phyloP scores from a whole-genome alignment of 2,888 invertebrate genomes.

The Onchidella celtica region DNA sequence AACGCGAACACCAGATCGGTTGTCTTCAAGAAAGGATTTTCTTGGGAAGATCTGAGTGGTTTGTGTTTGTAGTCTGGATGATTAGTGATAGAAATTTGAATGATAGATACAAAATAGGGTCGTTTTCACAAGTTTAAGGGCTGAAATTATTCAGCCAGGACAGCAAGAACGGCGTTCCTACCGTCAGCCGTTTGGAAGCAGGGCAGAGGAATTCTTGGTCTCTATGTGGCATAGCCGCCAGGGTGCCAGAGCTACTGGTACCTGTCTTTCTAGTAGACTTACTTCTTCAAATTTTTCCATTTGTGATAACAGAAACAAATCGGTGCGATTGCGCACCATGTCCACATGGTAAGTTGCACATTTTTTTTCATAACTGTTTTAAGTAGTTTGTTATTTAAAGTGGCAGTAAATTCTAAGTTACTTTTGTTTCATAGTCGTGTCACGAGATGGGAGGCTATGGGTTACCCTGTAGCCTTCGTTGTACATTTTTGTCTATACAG shows the following conservation, averaged over 20 bases:
- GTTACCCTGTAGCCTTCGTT: no score
- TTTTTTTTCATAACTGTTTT: conserved; percentile 30
- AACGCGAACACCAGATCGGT: conserved; percentile 7
- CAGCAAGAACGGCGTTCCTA: background rate
- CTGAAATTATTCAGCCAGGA: conserved; percentile 22
- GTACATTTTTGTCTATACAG: conserved; percentile 23
- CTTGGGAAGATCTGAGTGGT: conserved; percentile 13
- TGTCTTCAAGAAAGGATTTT: conserved; percentile 30
- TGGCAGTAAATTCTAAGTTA: no score
- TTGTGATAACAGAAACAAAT: conserved; percentile 17
- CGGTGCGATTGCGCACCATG: background rate
- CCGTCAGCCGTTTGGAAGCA: background rate
- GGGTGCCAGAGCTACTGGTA: conserved; percentile 27
- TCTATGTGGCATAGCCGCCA: conserved; percentile 7
- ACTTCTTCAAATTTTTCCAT: background rate
- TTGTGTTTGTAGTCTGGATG: conserved; percentile 28
- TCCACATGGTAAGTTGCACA: conserved; percentile 30
- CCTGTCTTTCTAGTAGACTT: background rate
- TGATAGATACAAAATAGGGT: background rate
- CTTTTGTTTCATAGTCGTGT: no score
- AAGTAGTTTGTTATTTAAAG: no score
- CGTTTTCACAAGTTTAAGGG: background rate
- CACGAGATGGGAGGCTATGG: no score
- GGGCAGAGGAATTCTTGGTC: background rate
- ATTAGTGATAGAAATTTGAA: background rate